Evolutionary conservation across 2,113 vertebrate genomes (phyloP).

Genomic region (Speoplatyrhinus poulsoni): DNA sequence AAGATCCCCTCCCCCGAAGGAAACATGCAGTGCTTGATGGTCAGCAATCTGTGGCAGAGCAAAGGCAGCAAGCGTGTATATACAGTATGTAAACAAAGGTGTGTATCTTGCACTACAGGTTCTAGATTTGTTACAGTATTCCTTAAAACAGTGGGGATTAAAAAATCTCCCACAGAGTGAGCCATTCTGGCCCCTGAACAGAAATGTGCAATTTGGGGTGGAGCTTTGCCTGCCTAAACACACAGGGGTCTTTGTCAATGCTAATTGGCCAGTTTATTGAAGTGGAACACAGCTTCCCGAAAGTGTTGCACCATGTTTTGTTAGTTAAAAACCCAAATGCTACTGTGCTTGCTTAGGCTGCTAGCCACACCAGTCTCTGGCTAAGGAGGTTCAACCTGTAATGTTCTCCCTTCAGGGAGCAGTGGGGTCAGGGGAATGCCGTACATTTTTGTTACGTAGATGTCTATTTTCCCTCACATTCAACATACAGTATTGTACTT

Average conservation of each 20-base stretch:
- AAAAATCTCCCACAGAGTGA: conserved; percentile 42
- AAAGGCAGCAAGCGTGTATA: conserved; percentile 9
- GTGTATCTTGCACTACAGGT: conserved; percentile 6
- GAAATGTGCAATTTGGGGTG: conserved; percentile 48
- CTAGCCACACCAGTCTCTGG: conserved; percentile 13
- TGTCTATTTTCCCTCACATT: too few relatives aligned
- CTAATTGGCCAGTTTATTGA: conserved; percentile 70
- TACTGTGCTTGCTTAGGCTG: neutral
- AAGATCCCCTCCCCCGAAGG: too few relatives aligned
- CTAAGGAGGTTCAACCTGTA: conserved; percentile 2
- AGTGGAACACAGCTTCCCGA: conserved; percentile 61
- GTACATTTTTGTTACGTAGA: too few relatives aligned
- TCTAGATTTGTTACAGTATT: conserved; percentile 52
- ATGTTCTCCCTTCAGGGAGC: too few relatives aligned
- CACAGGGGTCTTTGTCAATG: conserved; percentile 71
- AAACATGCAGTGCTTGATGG: conserved; percentile 6
- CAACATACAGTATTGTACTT: too few relatives aligned
- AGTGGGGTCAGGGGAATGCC: too few relatives aligned
- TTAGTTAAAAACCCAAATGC: conserved; percentile 50
- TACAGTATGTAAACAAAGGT: conserved; percentile 1
- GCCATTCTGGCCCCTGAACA: conserved; percentile 55
- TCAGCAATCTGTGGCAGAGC: neutral
- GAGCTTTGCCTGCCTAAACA: conserved; percentile 48
- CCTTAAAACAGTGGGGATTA: conserved; percentile 44
- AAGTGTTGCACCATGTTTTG: conserved; percentile 56